Percentiles rank a stretch among this genome's conserved stretches.
Evolutionary conservation across 1,140 invertebrate species (phyloP).

Genomic region (Drosophila sechellia): DNA sequence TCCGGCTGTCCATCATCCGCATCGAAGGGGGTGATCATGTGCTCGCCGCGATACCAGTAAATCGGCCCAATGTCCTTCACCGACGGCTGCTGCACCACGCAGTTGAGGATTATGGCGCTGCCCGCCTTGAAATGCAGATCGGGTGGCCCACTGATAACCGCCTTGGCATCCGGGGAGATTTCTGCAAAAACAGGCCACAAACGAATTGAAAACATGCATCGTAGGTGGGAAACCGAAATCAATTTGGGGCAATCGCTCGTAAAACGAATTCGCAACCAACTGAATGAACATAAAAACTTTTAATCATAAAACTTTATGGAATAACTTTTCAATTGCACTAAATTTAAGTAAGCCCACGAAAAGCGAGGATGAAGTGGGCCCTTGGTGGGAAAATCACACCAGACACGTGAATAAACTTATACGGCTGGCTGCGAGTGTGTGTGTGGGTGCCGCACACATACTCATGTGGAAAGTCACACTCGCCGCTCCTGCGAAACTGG

Average conservation of each 20-base stretch:
- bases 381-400: conserved; percentile 29
- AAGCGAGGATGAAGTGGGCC: neutral
- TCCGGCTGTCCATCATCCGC: conserved; percentile 69
- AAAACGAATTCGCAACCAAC: conserved; percentile 49
- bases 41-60: conserved; percentile 91
- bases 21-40: conserved; percentile 78
- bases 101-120: conserved; percentile 91
- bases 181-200: conserved; percentile 50
- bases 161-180: conserved; percentile 90
- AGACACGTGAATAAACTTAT: conserved; percentile 34
- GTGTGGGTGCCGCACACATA: neutral
- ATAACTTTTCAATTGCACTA: conserved; percentile 63
- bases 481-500: conserved; percentile 44
- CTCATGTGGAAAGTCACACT: conserved; percentile 12
- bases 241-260: conserved; percentile 54
- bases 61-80: conserved; percentile 92
- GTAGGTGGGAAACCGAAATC: conserved; percentile 25
- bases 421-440: neutral
- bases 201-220: conserved; percentile 17
- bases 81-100: conserved; percentile 91
- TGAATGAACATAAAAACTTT: conserved; percentile 50
- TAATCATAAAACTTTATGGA: conserved; percentile 62
- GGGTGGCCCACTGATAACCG: conserved; percentile 90
- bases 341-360: conserved; percentile 43
- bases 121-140: conserved; percentile 94